These are phyloP conservation scores for Micropterix aruncella DNA, from an alignment of 2,888 invertebrate genomes.

Conservation along the genomic window DNA sequence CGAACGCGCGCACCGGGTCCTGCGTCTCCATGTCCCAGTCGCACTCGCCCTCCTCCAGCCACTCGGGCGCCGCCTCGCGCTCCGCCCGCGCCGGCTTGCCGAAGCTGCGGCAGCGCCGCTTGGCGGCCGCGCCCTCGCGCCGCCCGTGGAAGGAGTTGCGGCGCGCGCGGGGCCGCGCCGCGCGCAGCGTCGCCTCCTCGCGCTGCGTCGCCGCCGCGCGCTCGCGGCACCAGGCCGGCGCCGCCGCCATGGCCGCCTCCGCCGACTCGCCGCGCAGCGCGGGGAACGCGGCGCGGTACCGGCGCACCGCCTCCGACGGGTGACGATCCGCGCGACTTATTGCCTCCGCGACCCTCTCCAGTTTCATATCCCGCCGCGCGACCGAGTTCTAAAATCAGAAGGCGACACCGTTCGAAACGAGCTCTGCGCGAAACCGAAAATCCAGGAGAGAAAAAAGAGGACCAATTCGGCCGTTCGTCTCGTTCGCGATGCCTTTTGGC, in stretches of 20 bases:
- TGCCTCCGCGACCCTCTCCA: slow-evolving; percentile 21
- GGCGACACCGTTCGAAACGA: no score
- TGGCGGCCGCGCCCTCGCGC: slow-evolving; percentile 20
- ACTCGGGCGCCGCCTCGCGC: slow-evolving; percentile 36
- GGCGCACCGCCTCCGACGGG: slow-evolving; percentile 52
- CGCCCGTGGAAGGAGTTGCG: slow-evolving; percentile 31
- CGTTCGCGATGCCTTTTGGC: neutral
- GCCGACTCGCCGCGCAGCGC: slow-evolving; percentile 40
- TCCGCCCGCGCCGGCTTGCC: slow-evolving; percentile 31
- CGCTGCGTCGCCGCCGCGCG: slow-evolving; percentile 27
- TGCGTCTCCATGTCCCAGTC: slow-evolving; percentile 37
- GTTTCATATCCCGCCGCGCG: slow-evolving; percentile 64
- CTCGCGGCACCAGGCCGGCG: slow-evolving; percentile 33
- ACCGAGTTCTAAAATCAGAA: slow-evolving; percentile 71
- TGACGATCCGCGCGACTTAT: slow-evolving; percentile 22
- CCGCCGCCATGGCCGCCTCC: slow-evolving; percentile 30
- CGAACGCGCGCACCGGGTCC: slow-evolving; percentile 35
- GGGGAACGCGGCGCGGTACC: slow-evolving; percentile 68
- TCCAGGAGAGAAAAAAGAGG: slow-evolving; percentile 25
- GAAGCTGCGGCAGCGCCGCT: slow-evolving; percentile 28
- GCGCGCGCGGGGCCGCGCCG: slow-evolving; percentile 26
- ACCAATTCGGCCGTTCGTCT: slow-evolving; percentile 12
- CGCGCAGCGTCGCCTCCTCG: slow-evolving; percentile 32
- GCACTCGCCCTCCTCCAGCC: slow-evolving; percentile 38
- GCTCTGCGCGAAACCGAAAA: slow-evolving; percentile 25